These are phyloP conservation scores for Seira sanloemensis DNA, from an alignment of 2,888 invertebrate genomes.

Conservation along the genomic window DNA sequence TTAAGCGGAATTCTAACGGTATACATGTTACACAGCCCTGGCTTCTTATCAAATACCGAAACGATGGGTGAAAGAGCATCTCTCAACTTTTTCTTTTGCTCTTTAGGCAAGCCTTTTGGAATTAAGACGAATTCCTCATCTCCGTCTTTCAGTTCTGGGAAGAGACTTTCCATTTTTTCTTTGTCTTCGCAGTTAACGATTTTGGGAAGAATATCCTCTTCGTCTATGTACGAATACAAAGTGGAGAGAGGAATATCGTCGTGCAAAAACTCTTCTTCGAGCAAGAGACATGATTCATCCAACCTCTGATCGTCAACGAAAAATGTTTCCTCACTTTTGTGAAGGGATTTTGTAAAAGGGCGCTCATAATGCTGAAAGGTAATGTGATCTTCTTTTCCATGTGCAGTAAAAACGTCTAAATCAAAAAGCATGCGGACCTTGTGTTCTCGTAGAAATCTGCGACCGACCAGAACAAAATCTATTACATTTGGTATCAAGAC, in stretches of 20 bases:
- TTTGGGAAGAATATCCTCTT: neutral
- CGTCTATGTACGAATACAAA: neutral
- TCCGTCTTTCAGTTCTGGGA: neutral
- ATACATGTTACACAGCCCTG: conserved; percentile 25
- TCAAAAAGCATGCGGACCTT: conserved; percentile 3
- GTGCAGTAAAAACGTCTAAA: neutral
- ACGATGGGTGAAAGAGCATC: conserved; percentile 1
- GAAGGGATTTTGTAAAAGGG: neutral
- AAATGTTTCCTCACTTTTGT: neutral
- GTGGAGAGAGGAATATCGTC: neutral
- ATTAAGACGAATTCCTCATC: conserved; percentile 2
- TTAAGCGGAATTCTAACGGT: conserved; percentile 41
- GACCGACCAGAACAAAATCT: conserved; percentile 14
- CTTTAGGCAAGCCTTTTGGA: conserved; percentile 14
- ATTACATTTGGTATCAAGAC: neutral
- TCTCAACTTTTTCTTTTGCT: conserved; percentile 8
- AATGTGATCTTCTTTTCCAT: neutral
- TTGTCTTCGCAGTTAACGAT: neutral
- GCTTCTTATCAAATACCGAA: conserved; percentile 31
- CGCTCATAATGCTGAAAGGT: neutral
- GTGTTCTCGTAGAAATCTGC: conserved; percentile 5
- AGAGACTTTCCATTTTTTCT: conserved; percentile 24
- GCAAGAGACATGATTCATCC: neutral
- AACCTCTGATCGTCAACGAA: neutral
- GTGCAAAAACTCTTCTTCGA: neutral